These are phyloP conservation scores for Cyclargus thomasi DNA, from an alignment of 1,140 invertebrate species.

Conservation along the genomic window DNA sequence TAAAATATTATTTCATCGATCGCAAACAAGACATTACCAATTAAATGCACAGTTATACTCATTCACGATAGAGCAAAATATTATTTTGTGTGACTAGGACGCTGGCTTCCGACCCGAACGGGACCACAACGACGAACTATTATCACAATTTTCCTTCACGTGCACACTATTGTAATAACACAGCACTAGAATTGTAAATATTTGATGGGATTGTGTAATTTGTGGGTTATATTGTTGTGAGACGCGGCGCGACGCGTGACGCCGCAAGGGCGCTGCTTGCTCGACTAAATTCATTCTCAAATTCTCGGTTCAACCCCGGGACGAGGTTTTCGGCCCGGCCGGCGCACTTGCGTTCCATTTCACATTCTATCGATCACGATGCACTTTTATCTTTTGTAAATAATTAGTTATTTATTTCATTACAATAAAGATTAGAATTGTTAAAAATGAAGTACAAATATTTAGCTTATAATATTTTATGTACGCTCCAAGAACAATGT, in stretches of 20 bases:
- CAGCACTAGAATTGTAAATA: constrained; percentile 41
- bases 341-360: constrained; percentile 57
- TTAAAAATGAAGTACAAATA: no score
- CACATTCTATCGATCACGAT: constrained; percentile 37
- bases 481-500: no score
- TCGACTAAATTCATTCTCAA: constrained; percentile 19
- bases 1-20: neutral
- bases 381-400: neutral
- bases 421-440: no score
- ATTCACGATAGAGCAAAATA: constrained; percentile 48
- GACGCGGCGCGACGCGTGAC: constrained; percentile 13
- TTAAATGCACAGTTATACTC: constrained; percentile 35
- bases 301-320: constrained; percentile 23
- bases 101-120: constrained; percentile 44
- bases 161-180: constrained; percentile 39
- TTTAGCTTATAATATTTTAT: no score
- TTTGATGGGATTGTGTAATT: constrained; percentile 33
- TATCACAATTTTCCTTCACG: constrained; percentile 28
- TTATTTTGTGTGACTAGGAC: constrained; percentile 59
- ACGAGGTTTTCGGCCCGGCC: constrained; percentile 58
- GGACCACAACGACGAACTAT: constrained; percentile 34
- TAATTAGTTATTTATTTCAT: no score
- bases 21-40: constrained; percentile 52
- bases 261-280: neutral
- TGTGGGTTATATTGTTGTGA: constrained; percentile 62